Conservation (phyloP, 35 echinoderm and acorn worm genomes). For the Eucidaris tribuloides region DNA sequence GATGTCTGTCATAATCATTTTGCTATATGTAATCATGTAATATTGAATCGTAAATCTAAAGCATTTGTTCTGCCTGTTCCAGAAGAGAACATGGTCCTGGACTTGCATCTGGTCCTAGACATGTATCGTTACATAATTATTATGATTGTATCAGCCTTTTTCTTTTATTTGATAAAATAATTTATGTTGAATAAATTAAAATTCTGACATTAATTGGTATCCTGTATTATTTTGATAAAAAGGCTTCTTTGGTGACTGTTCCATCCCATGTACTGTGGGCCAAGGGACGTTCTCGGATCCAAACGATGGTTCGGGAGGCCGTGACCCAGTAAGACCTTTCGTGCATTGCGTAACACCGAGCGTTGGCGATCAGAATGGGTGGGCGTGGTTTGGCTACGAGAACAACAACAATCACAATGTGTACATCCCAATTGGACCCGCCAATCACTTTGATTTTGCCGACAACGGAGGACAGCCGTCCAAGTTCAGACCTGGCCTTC, state of each 20-base stretch:
- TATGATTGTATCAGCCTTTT: no score
- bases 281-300: constrained; percentile 74
- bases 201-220: no score
- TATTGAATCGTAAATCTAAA: no score
- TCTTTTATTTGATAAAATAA: no score
- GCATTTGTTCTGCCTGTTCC: no score
- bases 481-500: constrained; percentile 80
- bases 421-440: constrained; percentile 71
- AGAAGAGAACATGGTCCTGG: no score
- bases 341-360: constrained; percentile 55
- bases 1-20: no score
- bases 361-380: constrained; percentile 16
- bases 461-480: constrained; percentile 66
- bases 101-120: no score
- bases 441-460: constrained; percentile 47
- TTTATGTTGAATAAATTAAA: no score
- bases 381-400: constrained; percentile 85
- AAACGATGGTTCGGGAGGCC: constrained; percentile 64
- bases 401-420: constrained; percentile 82
- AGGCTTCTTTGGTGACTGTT: constrained; percentile 61
- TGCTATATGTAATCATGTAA: no score
- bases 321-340: constrained; percentile 37
- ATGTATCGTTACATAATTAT: no score
- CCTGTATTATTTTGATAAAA: no score
- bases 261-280: constrained; percentile 32